Base-by-base conservation (phyloP, 2,888 invertebrate species). In the Poecilobothrus nobilitatus region DNA sequence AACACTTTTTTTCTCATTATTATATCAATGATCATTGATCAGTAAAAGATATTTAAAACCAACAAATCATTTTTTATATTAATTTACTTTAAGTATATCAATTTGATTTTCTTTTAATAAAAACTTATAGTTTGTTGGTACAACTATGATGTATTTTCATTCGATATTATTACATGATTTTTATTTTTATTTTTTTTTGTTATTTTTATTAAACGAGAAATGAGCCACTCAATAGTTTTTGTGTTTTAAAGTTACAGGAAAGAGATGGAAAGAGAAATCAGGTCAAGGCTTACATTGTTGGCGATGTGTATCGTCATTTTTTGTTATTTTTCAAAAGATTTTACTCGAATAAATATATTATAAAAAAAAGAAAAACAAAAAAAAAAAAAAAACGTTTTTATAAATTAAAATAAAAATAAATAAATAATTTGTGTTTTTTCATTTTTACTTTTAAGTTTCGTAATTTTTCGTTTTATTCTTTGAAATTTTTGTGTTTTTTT, bases 191-290 rank as follows among this genome's bases (percentile, higher is more conserved):
- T 53, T 53, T 53, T 18, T 53, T 53, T 53, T 53, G 15, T 12
- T 53, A 15, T 15, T 53, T 12, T 53, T n/a, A 12, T 15, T 18
- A 53, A 53, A 53, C 53, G 53, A 53, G 53, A 53, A 53, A 53
- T 53, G 53, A 53, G 53, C 53, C 53, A 53, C 18, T 53, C 53
- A 53, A 53, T 53, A 53, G 53, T 53, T 9, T 12, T 18, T 18
- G 12, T 53, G 2, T 27, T 27, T 27, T 53, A 6, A 53, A 18
- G 5, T 53, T 53, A 75, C 76, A 77, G 77, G 78, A 80, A 80
- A 81, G 80, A 80, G 80, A 73, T 70, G 70, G 73, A 80, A 79
- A 80, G 80, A 81, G 80, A 81, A 81, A 81, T 81, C 80, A 81
- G 80, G 80, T 81, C 80, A 81, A 81, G 80, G 80, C 81, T 79